A percentile compares a stretch with the other conserved stretches of the same genome.
Conservation (phyloP, 2,888 invertebrate genomes). For the Leptogaster cylindrica region DNA sequence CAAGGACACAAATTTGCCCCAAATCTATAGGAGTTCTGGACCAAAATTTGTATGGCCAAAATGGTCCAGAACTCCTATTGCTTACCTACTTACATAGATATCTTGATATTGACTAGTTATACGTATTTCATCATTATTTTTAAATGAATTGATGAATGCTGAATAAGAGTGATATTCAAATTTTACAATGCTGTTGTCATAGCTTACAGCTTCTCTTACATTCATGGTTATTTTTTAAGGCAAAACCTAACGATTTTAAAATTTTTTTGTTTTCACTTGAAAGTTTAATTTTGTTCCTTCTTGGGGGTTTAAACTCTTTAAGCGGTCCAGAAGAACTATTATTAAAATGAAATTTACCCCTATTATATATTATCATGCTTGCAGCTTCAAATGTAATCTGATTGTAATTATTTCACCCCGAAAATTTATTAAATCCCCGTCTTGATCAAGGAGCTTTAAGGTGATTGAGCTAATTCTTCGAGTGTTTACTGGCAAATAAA, state of each 20-base stretch:
- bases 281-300: constrained; percentile 12
- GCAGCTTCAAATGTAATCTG: constrained; percentile 48
- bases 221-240: constrained; percentile 44
- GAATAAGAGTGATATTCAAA: constrained; percentile 51
- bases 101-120: constrained; percentile 53
- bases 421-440: constrained; percentile 53
- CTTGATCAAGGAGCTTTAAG: constrained; percentile 53
- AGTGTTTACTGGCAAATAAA: constrained; percentile 54
- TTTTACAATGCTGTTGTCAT: constrained; percentile 50
- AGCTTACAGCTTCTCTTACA: constrained; percentile 34
- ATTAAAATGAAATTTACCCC: not conserved
- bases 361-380: constrained; percentile 17
- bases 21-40: no score
- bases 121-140: constrained; percentile 51
- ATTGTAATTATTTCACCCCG: constrained; percentile 52
- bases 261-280: constrained; percentile 39
- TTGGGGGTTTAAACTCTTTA: not conserved
- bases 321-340: not conserved
- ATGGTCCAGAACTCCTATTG: no score
- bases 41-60: no score
- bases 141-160: constrained; percentile 50
- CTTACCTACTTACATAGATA: no score
- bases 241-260: constrained; percentile 43
- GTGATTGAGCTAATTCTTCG: constrained; percentile 50
- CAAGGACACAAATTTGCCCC: no score